phyloP scores from a whole-genome alignment of 1,140 invertebrate genomes.

The Eumeta japonica region DNA sequence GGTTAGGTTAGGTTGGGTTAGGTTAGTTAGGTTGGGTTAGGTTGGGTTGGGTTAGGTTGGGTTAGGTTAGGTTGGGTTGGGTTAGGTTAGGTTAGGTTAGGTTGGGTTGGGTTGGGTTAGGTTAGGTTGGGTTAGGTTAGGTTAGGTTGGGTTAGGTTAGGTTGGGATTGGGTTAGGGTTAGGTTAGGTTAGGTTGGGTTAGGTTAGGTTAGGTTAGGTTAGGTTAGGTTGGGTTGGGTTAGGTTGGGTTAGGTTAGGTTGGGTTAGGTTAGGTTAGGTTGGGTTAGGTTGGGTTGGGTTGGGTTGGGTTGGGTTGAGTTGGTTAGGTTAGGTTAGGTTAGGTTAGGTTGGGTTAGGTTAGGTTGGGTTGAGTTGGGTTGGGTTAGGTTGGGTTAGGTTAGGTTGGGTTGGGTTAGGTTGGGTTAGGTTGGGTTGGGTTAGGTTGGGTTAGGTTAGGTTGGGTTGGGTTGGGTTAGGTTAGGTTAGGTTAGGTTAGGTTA shows the following conservation, averaged over 20 bases:
- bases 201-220: not conserved
- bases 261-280: not conserved
- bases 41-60: slow-evolving; percentile 1
- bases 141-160: slow-evolving; percentile 4
- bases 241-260: not conserved
- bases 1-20: not conserved
- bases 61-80: slow-evolving; percentile 1
- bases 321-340: slow-evolving; percentile 4
- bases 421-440: slow-evolving; percentile 11
- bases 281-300: slow-evolving; percentile 1
- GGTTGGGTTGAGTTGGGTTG: slow-evolving; percentile 7
- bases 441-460: slow-evolving; percentile 5
- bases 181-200: not conserved
- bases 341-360: slow-evolving; percentile 4
- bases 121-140: slow-evolving; percentile 4
- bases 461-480: slow-evolving; percentile 3
- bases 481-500: slow-evolving; percentile 4
- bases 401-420: slow-evolving; percentile 11
- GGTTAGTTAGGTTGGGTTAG: not conserved
- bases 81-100: slow-evolving; percentile 3
- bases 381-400: slow-evolving; percentile 9
- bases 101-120: slow-evolving; percentile 3
- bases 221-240: not conserved
- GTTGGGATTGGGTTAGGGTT: slow-evolving; percentile 2
- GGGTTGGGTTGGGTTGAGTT: slow-evolving; percentile 1